phyloP scores from a whole-genome alignment of 2,797 vertebrate genomes.

The Aldrovandia affinis region DNA sequence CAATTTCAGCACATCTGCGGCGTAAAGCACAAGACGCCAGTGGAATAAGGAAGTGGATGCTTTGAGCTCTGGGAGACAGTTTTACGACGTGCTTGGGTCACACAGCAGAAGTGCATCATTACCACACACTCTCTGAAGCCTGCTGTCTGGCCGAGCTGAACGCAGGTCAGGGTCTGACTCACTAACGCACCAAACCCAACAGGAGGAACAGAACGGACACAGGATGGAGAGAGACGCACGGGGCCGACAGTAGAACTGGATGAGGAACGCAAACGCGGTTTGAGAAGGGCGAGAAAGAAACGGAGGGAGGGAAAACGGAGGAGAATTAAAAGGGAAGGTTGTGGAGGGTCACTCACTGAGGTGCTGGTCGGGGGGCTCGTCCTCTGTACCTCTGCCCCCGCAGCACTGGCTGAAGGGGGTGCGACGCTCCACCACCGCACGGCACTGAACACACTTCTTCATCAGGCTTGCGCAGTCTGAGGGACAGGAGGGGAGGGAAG shows the following conservation, averaged over 20 bases:
- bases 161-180: no score
- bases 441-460: conserved; percentile 99
- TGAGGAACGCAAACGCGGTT: neutral
- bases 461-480: conserved; percentile 97
- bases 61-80: no score
- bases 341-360: conserved; percentile 89
- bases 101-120: conserved; percentile 47
- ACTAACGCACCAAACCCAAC: conserved; percentile 18
- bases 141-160: neutral
- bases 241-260: conserved; percentile 6
- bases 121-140: conserved; percentile 32
- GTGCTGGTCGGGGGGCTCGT: conserved; percentile 88
- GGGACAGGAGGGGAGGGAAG: conserved; percentile 25
- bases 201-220: conserved; percentile 22
- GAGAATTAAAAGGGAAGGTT: conserved; percentile 70
- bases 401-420: conserved; percentile 96
- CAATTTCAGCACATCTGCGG: no score
- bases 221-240: conserved; percentile 45
- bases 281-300: conserved; percentile 37
- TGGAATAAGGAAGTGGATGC: no score
- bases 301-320: conserved; percentile 39
- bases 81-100: conserved; percentile 20
- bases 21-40: no score
- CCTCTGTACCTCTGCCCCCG: conserved; percentile 96
- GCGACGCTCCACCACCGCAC: conserved; percentile 93